Evolutionary conservation across 2,113 vertebrate species (phyloP).

Genomic region (Actenoides lindsayi): DNA sequence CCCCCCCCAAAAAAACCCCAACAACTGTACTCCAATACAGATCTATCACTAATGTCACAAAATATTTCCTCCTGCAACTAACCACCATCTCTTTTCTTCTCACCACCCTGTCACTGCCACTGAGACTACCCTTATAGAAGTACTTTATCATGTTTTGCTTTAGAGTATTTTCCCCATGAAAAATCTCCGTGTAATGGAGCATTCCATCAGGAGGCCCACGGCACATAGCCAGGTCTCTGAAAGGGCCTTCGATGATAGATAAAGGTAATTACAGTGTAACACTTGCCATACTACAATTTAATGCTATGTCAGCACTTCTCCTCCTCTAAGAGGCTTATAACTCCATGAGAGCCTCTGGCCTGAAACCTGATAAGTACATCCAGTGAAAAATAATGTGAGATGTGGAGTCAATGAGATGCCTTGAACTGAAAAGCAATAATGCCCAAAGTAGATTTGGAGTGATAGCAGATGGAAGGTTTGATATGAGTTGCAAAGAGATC

Average conservation of each 20-base stretch:
- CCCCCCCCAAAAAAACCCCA: too few species aligned
- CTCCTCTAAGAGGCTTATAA: conserved; percentile 31
- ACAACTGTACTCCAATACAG: neutral
- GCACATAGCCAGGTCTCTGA: conserved; percentile 21
- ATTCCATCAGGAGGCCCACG: conserved; percentile 21
- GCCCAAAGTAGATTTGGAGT: neutral
- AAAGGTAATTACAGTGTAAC: conserved; percentile 64
- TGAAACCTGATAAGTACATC: conserved; percentile 35
- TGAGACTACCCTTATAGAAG: neutral
- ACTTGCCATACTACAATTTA: conserved; percentile 48
- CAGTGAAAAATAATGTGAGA: conserved; percentile 30
- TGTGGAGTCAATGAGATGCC: conserved; percentile 13
- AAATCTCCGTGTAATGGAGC: conserved; percentile 11
- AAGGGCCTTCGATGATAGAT: conserved; percentile 48
- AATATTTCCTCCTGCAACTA: neutral
- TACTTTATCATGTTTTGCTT: conserved; percentile 42
- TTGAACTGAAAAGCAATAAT: neutral
- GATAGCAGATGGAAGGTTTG: neutral
- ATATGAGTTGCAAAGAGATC: neutral
- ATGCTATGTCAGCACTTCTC: conserved; percentile 50
- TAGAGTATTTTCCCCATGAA: neutral
- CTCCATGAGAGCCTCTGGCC: conserved; percentile 16
- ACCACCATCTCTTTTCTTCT: neutral
- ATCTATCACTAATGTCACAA: neutral
- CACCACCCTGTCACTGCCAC: neutral